phyloP scores from a whole-genome alignment of 2,113 vertebrate species.

The Solea senegalensis region DNA sequence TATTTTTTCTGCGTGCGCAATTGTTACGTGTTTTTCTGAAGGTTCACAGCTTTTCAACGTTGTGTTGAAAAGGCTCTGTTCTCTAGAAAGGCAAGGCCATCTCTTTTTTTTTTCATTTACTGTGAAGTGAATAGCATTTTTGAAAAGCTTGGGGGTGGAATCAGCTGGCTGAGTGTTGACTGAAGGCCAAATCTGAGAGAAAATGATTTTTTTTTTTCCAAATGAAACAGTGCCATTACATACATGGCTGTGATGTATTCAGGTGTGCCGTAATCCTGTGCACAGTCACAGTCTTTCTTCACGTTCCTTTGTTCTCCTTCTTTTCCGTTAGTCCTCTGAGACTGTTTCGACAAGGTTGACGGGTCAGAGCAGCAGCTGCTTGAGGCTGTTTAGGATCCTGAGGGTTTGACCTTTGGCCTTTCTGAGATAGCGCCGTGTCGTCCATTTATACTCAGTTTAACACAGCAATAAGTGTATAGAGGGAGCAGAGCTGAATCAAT shows the following conservation, averaged over 20 bases:
- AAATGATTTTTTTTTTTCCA: slow-evolving; percentile 11
- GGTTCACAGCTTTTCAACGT: background rate
- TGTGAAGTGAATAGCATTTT: background rate
- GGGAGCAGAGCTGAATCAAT: slow-evolving; percentile 37
- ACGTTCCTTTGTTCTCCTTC: slow-evolving; percentile 28
- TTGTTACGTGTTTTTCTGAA: background rate
- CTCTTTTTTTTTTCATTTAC: background rate
- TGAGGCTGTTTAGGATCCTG: slow-evolving; percentile 48
- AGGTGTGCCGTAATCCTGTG: background rate
- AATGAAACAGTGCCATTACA: slow-evolving; percentile 3
- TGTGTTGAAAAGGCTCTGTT: background rate
- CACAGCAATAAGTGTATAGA: slow-evolving; percentile 32
- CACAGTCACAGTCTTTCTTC: background rate
- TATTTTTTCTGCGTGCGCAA: background rate
- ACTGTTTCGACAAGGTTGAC: slow-evolving; percentile 42
- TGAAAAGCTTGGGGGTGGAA: slow-evolving; percentile 29
- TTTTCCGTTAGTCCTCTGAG: slow-evolving; percentile 23
- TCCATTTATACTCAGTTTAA: slow-evolving; percentile 60
- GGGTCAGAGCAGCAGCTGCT: slow-evolving; percentile 57
- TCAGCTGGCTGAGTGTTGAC: slow-evolving; percentile 18
- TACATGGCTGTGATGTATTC: background rate
- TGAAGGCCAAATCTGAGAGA: slow-evolving; percentile 31
- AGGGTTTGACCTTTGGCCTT: slow-evolving; percentile 56
- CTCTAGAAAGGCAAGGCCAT: slow-evolving; percentile 31
- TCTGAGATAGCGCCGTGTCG: slow-evolving; percentile 18